A percentile compares a stretch with the other conserved stretches of the same genome.
Evolutionary conservation across 1,140 invertebrate species (phyloP).

Genomic region (Apis dorsata): DNA sequence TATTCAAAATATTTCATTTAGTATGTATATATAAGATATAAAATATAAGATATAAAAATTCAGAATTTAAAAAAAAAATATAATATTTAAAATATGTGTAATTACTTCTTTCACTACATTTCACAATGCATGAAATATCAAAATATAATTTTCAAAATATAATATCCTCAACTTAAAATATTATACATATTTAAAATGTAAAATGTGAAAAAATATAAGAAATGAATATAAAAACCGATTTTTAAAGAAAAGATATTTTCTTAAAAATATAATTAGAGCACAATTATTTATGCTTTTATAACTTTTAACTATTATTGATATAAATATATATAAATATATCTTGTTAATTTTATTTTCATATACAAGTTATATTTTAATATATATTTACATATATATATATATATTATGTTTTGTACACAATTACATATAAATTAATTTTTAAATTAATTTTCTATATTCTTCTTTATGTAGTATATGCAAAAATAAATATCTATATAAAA

Average conservation of each 20-base stretch:
- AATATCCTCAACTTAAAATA: neutral
- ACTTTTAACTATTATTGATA: no score
- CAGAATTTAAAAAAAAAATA: no score
- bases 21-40: no score
- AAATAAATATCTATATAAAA: constrained; percentile 6
- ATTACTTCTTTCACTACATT: neutral
- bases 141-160: neutral
- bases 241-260: neutral
- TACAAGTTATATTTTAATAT: no score
- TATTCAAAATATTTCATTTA: neutral
- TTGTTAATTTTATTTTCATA: no score
- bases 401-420: neutral
- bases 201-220: no score
- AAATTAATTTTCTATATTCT: neutral
- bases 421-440: constrained; percentile 2
- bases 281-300: neutral
- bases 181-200: neutral
- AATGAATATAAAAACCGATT: neutral
- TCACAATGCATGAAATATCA: neutral
- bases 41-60: no score
- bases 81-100: no score
- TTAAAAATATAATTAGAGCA: neutral
- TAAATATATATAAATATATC: no score
- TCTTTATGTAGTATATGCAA: neutral
- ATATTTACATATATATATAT: no score